phyloP scores from a whole-genome alignment of 2,888 invertebrate species.

The Globia sparganii region DNA sequence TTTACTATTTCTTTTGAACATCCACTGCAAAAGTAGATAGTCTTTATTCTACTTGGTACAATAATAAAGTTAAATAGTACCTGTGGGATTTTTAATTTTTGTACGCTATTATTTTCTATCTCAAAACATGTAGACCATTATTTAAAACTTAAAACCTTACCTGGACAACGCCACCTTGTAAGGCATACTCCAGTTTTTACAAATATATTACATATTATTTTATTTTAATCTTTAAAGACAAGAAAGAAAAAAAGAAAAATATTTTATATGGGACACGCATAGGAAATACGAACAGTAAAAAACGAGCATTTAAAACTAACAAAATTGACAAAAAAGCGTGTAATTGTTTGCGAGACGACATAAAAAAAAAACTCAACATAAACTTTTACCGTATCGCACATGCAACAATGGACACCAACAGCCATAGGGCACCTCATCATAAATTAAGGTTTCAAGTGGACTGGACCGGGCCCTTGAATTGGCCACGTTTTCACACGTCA shows the following conservation, averaged over 20 bases:
- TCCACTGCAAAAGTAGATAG: too few relatives aligned
- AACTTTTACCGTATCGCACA: conserved; percentile 27
- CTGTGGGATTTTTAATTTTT: not conserved
- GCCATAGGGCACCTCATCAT: conserved; percentile 74
- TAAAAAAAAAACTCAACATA: not conserved
- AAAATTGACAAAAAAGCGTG: not conserved
- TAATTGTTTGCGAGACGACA: not conserved
- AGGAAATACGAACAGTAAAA: not conserved
- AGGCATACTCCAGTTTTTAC: not conserved
- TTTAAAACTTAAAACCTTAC: not conserved
- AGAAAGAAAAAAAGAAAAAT: too few relatives aligned
- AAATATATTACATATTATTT: too few relatives aligned
- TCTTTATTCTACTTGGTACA: too few relatives aligned
- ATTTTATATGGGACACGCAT: too few relatives aligned
- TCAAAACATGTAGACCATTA: not conserved
- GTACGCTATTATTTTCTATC: not conserved
- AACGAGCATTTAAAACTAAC: not conserved
- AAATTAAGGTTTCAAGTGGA: conserved; percentile 79
- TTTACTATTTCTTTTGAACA: not conserved
- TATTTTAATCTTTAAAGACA: too few relatives aligned
- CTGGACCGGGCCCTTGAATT: conserved; percentile 64
- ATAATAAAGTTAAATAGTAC: not conserved
- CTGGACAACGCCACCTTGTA: not conserved
- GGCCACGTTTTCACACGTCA: conserved; percentile 65
- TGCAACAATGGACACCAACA: conserved; percentile 64